Base-by-base conservation (phyloP, 2,113 vertebrate genomes). In the Emydura subglobosa region DNA sequence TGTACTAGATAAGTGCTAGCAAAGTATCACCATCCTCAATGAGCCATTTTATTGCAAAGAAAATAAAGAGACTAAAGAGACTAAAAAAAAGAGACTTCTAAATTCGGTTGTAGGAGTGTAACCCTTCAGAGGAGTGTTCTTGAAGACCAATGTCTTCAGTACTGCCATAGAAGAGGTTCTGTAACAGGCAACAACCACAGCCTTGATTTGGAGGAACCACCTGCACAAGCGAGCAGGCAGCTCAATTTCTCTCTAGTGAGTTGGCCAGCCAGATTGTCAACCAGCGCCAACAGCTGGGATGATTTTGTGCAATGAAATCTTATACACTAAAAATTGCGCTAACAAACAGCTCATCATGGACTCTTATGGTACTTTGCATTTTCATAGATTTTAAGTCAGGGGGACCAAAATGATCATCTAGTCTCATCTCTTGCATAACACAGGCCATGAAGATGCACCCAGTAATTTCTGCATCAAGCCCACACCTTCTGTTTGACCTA, bases 1-100 rank as follows among this genome's bases (percentile, higher is more conserved):
- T 34, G 19, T 9, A 19, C 39, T 47, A 93, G 29, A 86, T 78
- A 90, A 94, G 95, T 80, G 59, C 17, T 68, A 68, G 49, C 91
- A 91, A 95, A 94, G 34, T 47, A 89, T 2, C 86, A 9, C 55
- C 93, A 91, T 24, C 2, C 2, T 88, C 1, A 8, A 39, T 76
- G 76, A 21, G 4, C 34, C 17, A 86, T 3, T 9, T 14, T 88
- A 55, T 87, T 61, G 1, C 0, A 92, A 82, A 51, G 42, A 87
- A 93, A 96, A 86, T 74, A 91, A 94, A 95, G 91, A 47, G 31
- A 90, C 10, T 53, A 10, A 79, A 83, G 14, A 87, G 51, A 1
- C 0, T 0, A 95, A 92, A 7, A 6, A 68, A 68, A 68, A 12
- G 12, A 12, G 57, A 68, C 10, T 76, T 54, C 59, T 29, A 14